Percentiles rank a stretch among this genome's conserved stretches.
phyloP scores from a whole-genome alignment of 2,113 vertebrate species.

The Manacus vitellinus region DNA sequence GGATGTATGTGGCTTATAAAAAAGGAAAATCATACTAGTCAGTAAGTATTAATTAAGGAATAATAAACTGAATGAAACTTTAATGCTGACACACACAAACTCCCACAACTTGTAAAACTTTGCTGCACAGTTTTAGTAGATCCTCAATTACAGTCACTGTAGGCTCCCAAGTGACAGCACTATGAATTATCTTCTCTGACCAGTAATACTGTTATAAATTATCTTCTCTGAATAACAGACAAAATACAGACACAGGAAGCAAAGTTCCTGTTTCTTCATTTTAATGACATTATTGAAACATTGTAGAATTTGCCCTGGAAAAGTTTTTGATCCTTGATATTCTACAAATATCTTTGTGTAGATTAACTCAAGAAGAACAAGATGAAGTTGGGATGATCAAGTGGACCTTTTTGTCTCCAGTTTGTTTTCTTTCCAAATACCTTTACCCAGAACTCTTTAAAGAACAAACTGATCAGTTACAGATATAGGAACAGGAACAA shows the following conservation, averaged over 20 bases:
- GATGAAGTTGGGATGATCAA: background rate
- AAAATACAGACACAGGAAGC: background rate
- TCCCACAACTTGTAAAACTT: background rate
- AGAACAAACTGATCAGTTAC: background rate
- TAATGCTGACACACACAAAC: background rate
- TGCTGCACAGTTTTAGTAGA: background rate
- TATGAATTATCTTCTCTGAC: background rate
- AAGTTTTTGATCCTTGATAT: background rate
- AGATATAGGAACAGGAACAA: fast-evolving
- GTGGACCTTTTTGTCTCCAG: background rate
- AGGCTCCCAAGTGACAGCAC: background rate
- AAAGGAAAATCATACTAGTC: background rate
- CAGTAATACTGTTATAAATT: background rate
- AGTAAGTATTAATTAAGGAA: background rate
- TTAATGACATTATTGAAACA: background rate
- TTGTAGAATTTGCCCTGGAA: background rate
- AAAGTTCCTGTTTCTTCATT: background rate
- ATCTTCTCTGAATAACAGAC: background rate
- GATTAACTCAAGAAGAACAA: background rate
- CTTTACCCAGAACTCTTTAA: background rate
- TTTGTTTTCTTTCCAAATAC: background rate
- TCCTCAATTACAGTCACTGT: fast-evolving
- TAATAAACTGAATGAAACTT: background rate
- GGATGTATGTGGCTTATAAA: background rate
- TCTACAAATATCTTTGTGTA: background rate